Evolutionary conservation across 2,888 invertebrate genomes (phyloP).

Genomic region (Phania funesta): DNA sequence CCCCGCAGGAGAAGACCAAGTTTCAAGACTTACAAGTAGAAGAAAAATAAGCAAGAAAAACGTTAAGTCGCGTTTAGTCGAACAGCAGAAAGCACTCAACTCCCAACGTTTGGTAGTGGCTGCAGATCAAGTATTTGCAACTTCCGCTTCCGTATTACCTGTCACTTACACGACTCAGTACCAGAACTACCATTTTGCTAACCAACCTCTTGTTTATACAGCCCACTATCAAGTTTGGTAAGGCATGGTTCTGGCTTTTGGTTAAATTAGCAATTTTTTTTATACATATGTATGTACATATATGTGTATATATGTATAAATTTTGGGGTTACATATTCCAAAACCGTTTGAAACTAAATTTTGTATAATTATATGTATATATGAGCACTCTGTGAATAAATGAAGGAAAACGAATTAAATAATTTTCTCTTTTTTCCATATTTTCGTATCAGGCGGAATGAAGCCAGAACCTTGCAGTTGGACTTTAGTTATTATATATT

Average conservation of each 20-base stretch:
- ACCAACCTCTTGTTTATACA: conserved; percentile 71
- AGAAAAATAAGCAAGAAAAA: conserved; percentile 40
- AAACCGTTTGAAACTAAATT: no score
- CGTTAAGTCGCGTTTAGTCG: conserved; percentile 37
- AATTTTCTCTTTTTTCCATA: no score
- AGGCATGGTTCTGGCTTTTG: not conserved
- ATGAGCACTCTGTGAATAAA: no score
- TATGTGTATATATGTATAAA: not conserved
- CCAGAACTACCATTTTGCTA: conserved; percentile 71
- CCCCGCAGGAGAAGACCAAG: not conserved
- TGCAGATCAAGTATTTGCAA: conserved; percentile 30
- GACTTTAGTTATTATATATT: no score
- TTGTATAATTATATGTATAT: no score
- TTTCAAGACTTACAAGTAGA: conserved; percentile 34
- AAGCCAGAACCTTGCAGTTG: no score
- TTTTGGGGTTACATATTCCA: no score
- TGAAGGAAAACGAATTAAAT: no score
- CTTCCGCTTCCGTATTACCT: conserved; percentile 29
- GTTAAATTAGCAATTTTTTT: not conserved
- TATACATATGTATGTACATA: not conserved
- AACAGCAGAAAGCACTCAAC: conserved; percentile 45
- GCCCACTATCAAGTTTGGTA: conserved; percentile 72
- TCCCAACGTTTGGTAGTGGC: conserved; percentile 55
- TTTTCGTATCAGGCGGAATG: no score
- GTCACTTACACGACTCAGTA: conserved; percentile 54